These are phyloP conservation scores for Leptopilina clavipes DNA, from an alignment of 1,140 invertebrate genomes.

Conservation along the genomic window DNA sequence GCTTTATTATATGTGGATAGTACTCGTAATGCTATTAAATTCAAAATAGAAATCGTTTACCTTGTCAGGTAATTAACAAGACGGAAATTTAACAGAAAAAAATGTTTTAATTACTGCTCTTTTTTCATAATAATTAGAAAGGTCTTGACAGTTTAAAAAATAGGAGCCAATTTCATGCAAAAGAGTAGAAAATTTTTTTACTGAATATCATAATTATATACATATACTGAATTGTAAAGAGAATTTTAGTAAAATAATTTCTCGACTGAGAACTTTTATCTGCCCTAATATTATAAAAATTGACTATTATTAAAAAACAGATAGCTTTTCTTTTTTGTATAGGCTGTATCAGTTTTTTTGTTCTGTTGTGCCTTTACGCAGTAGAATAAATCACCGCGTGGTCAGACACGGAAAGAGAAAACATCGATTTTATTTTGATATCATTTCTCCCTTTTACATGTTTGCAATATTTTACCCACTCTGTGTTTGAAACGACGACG, in stretches of 20 bases:
- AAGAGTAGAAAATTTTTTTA: neutral
- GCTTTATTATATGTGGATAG: neutral
- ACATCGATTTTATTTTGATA: slow-evolving; percentile 8
- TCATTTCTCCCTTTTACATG: slow-evolving; percentile 12
- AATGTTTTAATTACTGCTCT: neutral
- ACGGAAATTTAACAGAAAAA: neutral
- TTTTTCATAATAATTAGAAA: neutral
- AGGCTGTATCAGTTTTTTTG: neutral
- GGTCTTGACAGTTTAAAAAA: no score
- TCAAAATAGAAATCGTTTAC: neutral
- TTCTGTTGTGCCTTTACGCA: neutral
- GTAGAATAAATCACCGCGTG: slow-evolving; percentile 2
- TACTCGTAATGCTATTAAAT: slow-evolving; percentile 3
- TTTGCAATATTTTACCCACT: slow-evolving; percentile 12
- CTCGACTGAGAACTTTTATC: neutral
- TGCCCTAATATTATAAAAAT: neutral
- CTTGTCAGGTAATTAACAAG: neutral
- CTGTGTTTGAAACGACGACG: neutral
- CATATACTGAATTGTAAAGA: neutral
- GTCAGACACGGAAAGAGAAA: slow-evolving; percentile 15
- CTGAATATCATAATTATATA: neutral
- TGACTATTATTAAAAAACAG: neutral
- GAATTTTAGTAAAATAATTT: neutral
- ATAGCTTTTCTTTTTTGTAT: neutral
- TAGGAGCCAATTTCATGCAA: neutral